Conservation (phyloP, 2,888 invertebrate genomes). For the Pogonocherus hispidulus region DNA sequence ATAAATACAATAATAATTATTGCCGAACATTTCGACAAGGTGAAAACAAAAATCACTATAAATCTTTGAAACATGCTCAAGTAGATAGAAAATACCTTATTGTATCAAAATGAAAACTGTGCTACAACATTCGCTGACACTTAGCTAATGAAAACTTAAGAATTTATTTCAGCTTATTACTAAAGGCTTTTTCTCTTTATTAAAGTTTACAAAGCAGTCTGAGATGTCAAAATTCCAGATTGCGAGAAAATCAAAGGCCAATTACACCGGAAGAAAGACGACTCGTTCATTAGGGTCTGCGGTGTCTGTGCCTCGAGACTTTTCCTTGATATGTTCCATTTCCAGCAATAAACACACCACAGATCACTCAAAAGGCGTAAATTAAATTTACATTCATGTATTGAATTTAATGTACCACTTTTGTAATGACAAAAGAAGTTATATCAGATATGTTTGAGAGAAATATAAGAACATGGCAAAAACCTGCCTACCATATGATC, state of each 20-base stretch:
- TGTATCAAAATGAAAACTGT: too few species aligned
- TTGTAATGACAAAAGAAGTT: too few species aligned
- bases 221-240: constrained; percentile 32
- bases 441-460: too few species aligned
- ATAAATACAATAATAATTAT: too few species aligned
- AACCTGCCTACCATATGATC: too few species aligned
- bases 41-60: too few species aligned
- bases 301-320: constrained; percentile 16
- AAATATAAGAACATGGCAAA: too few species aligned
- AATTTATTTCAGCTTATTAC: constrained; percentile 15
- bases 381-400: too few species aligned
- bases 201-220: constrained; percentile 32
- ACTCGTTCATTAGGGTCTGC: constrained; percentile 20
- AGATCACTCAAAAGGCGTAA: constrained; percentile 7
- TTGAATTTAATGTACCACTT: too few species aligned
- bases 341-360: constrained; percentile 27
- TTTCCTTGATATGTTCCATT: constrained; percentile 17
- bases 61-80: too few species aligned
- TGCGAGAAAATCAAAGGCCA: constrained; percentile 29
- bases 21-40: too few species aligned
- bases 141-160: constrained; percentile 20
- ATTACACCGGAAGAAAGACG: constrained; percentile 23
- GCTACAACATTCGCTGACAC: not conserved
- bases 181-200: constrained; percentile 23
- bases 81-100: too few species aligned